Evolutionary conservation across 1,140 invertebrate species (phyloP).

Genomic region (Carposina sasakii): DNA sequence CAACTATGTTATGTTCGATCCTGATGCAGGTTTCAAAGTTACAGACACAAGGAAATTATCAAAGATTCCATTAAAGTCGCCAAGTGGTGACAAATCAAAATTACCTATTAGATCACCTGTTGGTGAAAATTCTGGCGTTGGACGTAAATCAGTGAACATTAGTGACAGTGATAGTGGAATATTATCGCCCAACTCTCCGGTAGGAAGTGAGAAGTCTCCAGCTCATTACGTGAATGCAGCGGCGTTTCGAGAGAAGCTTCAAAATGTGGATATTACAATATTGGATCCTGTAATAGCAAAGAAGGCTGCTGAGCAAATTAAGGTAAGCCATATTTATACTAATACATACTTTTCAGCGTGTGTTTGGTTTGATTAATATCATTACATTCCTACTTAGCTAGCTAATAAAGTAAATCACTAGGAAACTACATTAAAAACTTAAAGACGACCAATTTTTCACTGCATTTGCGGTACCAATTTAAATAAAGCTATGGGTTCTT

Average conservation of each 20-base stretch:
- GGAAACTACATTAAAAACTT: too few species aligned
- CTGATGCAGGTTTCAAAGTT: constrained; percentile 58
- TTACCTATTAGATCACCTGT: constrained; percentile 49
- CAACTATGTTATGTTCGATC: constrained; percentile 70
- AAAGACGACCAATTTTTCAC: too few species aligned
- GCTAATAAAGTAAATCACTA: too few species aligned
- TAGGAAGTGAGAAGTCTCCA: constrained; percentile 33
- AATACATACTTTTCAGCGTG: too few species aligned
- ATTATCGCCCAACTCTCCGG: constrained; percentile 73
- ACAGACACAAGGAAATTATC: constrained; percentile 33
- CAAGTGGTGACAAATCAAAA: constrained; percentile 42
- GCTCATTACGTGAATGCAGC: constrained; percentile 59
- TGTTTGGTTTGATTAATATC: too few species aligned
- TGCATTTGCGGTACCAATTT: too few species aligned
- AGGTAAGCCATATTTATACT: too few species aligned
- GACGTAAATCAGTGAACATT: constrained; percentile 49
- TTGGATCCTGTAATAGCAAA: constrained; percentile 54
- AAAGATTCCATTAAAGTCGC: constrained; percentile 36
- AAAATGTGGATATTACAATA: constrained; percentile 54
- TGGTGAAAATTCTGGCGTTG: constrained; percentile 38
- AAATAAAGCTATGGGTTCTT: too few species aligned
- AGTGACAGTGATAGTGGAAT: constrained; percentile 76
- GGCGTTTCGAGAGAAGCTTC: constrained; percentile 49
- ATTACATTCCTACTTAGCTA: too few species aligned
- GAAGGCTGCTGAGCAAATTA: constrained; percentile 62